Evolutionary conservation across 2,113 vertebrate genomes (phyloP).

Genomic region (Pterophyllum scalare): DNA sequence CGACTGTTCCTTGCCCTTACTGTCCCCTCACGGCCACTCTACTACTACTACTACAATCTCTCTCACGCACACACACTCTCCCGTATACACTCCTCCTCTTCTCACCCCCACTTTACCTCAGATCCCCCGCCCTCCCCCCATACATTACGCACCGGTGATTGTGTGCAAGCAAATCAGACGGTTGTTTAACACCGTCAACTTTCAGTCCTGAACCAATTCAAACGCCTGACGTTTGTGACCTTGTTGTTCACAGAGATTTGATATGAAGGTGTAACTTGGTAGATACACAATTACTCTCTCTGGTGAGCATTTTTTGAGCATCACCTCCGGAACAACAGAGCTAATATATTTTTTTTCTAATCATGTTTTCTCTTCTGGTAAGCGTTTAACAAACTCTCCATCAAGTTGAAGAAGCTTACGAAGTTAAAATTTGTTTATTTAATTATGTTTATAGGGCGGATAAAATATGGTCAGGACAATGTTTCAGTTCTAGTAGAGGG

Average conservation of each 20-base stretch:
- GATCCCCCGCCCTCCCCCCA: conserved; percentile 36
- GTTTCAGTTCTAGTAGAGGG: not conserved
- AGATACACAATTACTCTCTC: not conserved
- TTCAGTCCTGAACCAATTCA: not conserved
- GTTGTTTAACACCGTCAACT: not conserved
- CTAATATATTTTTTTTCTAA: not conserved
- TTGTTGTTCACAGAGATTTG: not conserved
- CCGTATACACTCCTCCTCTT: conserved; percentile 53
- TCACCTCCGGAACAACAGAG: not conserved
- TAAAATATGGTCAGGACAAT: not conserved
- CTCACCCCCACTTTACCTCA: conserved; percentile 65
- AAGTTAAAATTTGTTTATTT: not conserved
- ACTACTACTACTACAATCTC: conserved; percentile 4
- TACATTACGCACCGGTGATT: conserved; percentile 35
- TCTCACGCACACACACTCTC: conserved; percentile 33
- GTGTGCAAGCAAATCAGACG: conserved; percentile 12
- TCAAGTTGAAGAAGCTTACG: not conserved
- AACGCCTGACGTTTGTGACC: conserved; percentile 11
- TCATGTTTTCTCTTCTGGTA: not conserved
- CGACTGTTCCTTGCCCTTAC: conserved; percentile 35
- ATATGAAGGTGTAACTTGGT: not conserved
- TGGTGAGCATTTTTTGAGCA: not conserved
- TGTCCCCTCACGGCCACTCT: conserved; percentile 46
- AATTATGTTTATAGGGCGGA: not conserved
- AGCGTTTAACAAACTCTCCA: not conserved